Base-by-base conservation (phyloP, 2,888 invertebrate species). In the Lacanobia wlatinum region DNA sequence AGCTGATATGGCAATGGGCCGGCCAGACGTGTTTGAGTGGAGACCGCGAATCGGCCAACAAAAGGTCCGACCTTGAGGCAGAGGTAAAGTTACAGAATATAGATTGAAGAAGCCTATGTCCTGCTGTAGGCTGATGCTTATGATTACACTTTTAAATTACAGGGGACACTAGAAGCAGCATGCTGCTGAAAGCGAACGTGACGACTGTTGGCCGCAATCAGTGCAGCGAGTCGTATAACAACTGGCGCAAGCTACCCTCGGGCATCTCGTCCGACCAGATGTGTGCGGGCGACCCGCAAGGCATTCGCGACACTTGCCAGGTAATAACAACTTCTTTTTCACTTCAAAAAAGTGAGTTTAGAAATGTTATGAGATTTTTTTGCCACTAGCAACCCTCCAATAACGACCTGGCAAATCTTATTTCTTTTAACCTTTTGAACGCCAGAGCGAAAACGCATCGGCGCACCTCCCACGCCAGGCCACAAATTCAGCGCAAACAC, bases 221-320 rank as follows among this genome's bases (percentile, higher is more conserved):
- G 21, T 96, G 96, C 86, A 80, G 77, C 40, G 87, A 91, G 74
- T 90, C 89, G 0, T 96, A 95, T 78, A 85, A 78, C 2, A 87
- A 89, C 71, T 92, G 91, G 92, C 91, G 94, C 18, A 94, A 93
- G 80, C 83, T 96, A 78, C 94, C 94, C 9, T 61, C 67, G 0
- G 95, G 95, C 46, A 91, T 96, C 77, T 81, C 89, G 0, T 59
- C 79, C 23, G 89, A 89, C 9, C 96, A 96, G 85, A 80, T 96
- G 21, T 96, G 96, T 80, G 96, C 96, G 9, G 94, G 94, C 12
- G 95, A 95, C 84, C 91, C 92, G 1, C 80, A 85, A n/a, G 94
- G 94, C 8, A 80, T 89, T 4, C 85, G 82, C 18, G 96, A 96
- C 81, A 92, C 95, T 5, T 95, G 95, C 78, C 94, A 95, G 92